Evolutionary conservation across 2,888 invertebrate genomes (phyloP).

Genomic region (Rhynchonema sp.): DNA sequence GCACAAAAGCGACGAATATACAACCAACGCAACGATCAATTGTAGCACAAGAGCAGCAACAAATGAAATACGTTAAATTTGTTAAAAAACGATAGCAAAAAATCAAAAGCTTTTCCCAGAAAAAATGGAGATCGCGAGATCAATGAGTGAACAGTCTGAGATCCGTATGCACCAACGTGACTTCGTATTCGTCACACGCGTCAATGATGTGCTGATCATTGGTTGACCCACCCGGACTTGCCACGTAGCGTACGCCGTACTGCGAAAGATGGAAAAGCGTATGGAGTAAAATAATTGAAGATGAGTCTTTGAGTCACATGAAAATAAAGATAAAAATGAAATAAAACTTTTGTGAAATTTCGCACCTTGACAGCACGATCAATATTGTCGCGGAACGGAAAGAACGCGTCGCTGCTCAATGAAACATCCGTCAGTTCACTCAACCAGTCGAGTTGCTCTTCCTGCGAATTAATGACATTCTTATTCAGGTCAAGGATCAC

Average conservation of each 20-base stretch:
- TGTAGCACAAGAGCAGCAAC: too few species aligned
- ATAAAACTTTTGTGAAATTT: background rate
- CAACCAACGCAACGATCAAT: too few species aligned
- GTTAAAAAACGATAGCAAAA: too few species aligned
- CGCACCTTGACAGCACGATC: conserved; percentile 36
- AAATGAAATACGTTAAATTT: too few species aligned
- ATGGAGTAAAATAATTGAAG: too few species aligned
- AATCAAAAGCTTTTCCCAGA: too few species aligned
- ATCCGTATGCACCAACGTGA: conserved; percentile 67
- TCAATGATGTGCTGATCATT: conserved; percentile 71
- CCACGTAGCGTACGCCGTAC: conserved; percentile 84
- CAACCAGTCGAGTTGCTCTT: conserved; percentile 35
- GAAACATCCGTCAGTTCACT: conserved; percentile 43
- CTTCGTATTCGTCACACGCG: conserved; percentile 76
- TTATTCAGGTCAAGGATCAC: too few species aligned
- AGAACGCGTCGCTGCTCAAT: conserved; percentile 88
- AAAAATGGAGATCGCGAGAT: too few species aligned
- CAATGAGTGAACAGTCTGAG: conserved; percentile 82
- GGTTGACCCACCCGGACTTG: conserved; percentile 76
- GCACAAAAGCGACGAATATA: too few species aligned
- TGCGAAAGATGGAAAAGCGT: conserved; percentile 29
- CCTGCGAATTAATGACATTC: too few species aligned
- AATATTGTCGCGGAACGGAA: conserved; percentile 91
- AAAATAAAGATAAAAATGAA: background rate
- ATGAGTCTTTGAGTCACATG: background rate